A percentile compares a stretch with the other conserved stretches of the same genome.
These are phyloP conservation scores for Sminthopsis crassicaudata DNA, from an alignment of 2,113 vertebrate species.

Conservation along the genomic window DNA sequence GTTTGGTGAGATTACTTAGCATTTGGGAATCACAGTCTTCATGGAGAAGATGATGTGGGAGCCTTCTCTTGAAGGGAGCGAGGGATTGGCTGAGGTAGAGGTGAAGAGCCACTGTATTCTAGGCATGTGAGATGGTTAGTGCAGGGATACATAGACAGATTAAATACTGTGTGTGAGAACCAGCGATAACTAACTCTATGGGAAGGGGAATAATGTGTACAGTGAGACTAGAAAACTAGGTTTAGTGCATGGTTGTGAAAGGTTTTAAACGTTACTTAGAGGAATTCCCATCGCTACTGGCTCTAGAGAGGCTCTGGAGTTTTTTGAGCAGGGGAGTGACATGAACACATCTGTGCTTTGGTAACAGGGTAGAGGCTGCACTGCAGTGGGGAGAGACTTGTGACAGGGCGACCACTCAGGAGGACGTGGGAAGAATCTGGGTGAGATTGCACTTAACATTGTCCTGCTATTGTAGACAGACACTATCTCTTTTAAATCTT, in stretches of 20 bases:
- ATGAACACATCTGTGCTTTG: neutral
- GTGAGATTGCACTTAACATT: neutral
- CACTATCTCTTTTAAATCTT: neutral
- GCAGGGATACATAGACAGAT: neutral
- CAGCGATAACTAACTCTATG: neutral
- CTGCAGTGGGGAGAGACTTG: neutral
- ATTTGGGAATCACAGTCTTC: neutral
- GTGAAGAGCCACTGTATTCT: neutral
- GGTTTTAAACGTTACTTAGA: neutral
- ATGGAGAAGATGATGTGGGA: neutral
- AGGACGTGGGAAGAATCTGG: neutral
- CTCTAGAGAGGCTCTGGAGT: neutral
- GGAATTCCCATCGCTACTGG: neutral
- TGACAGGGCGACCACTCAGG: neutral
- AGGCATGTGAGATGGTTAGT: neutral
- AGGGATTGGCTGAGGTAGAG: neutral
- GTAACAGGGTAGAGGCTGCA: neutral
- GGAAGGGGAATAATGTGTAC: neutral
- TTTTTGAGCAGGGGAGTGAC: neutral
- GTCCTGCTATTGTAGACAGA: neutral
- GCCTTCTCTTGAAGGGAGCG: neutral
- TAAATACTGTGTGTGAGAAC: neutral
- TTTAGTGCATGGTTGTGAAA: neutral
- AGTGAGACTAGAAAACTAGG: neutral
- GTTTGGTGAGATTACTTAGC: neutral